These are phyloP conservation scores for Eclectus roratus DNA, from an alignment of 2,113 vertebrate species.

Conservation along the genomic window DNA sequence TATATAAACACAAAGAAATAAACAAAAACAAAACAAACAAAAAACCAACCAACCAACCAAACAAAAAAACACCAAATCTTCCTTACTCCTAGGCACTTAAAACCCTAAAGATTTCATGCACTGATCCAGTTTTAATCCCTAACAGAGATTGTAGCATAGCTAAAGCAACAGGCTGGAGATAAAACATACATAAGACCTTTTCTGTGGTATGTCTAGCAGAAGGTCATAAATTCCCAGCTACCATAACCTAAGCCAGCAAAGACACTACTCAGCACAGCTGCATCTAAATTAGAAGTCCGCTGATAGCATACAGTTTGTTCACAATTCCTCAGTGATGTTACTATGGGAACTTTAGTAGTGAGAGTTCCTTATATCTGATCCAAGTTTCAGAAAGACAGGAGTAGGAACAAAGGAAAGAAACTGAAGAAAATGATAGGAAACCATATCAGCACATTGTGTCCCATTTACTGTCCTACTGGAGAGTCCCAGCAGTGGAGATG, in stretches of 20 bases:
- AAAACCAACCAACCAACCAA: too few species aligned
- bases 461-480: background rate
- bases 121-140: background rate
- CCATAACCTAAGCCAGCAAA: background rate
- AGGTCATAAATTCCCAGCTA: background rate
- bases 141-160: fast-evolving
- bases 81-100: background rate
- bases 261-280: background rate
- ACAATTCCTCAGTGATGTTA: background rate
- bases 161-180: background rate
- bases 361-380: background rate
- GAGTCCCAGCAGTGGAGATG: background rate
- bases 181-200: background rate
- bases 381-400: background rate
- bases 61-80: background rate
- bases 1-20: background rate
- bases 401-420: background rate
- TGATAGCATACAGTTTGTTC: background rate
- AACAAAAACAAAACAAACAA: too few species aligned
- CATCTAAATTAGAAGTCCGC: background rate
- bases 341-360: background rate
- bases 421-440: background rate
- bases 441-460: background rate
- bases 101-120: background rate
- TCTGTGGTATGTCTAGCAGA: background rate